These are phyloP conservation scores for Apodemia zela DNA, from an alignment of 2,888 invertebrate species.

Conservation along the genomic window DNA sequence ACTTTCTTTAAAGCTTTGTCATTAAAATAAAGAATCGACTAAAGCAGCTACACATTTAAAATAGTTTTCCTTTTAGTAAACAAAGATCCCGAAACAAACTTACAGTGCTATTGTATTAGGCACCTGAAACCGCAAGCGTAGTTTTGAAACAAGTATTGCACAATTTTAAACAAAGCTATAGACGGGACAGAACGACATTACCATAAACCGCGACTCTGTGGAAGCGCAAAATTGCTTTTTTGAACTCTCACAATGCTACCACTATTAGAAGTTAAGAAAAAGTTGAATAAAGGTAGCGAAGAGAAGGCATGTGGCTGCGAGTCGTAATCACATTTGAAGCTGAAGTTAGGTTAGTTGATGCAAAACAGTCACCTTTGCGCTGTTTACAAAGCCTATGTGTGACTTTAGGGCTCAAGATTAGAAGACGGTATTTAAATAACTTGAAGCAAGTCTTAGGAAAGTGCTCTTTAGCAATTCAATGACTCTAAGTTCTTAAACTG, in stretches of 20 bases:
- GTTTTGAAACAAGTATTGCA: slow-evolving; percentile 67
- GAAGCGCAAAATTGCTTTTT: slow-evolving; percentile 71
- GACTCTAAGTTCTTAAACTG: slow-evolving; percentile 43
- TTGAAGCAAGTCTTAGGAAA: slow-evolving; percentile 47
- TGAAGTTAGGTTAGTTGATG: slow-evolving; percentile 46
- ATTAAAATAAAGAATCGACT: slow-evolving; percentile 21
- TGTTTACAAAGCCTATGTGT: slow-evolving; percentile 54
- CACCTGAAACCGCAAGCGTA: slow-evolving; percentile 62
- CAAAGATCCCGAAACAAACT: slow-evolving; percentile 66
- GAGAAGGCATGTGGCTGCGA: slow-evolving; percentile 44
- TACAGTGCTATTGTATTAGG: slow-evolving; percentile 54
- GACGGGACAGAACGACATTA: slow-evolving; percentile 58
- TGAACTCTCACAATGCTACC: slow-evolving; percentile 70
- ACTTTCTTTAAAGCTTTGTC: slow-evolving; percentile 13
- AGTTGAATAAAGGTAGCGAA: slow-evolving; percentile 59
- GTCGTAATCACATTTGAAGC: slow-evolving; percentile 53
- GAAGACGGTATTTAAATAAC: slow-evolving; percentile 59
- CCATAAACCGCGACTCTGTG: slow-evolving; percentile 65
- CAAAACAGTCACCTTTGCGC: slow-evolving; percentile 43
- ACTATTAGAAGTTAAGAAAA: slow-evolving; percentile 65
- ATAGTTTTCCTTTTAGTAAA: slow-evolving; percentile 48
- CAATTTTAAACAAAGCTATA: slow-evolving; percentile 73
- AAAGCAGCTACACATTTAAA: slow-evolving; percentile 40
- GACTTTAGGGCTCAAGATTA: slow-evolving; percentile 58
- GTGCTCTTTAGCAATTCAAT: slow-evolving; percentile 71